Conservation (phyloP, 2,888 invertebrate genomes). For the Hetaerina titia region DNA sequence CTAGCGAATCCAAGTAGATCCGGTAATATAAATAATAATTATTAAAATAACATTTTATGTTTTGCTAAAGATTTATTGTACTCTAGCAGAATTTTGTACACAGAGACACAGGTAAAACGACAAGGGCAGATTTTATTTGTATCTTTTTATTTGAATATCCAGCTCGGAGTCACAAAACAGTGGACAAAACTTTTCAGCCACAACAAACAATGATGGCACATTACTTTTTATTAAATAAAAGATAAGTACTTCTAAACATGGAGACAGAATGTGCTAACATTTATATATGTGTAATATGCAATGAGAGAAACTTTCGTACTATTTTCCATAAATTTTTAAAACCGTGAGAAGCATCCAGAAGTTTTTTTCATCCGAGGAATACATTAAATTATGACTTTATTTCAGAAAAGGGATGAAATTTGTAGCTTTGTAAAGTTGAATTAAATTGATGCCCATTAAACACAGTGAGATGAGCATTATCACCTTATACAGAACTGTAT, state of each 20-base stretch:
- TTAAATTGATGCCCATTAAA: background rate
- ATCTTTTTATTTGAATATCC: constrained; percentile 21
- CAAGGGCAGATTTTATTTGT: constrained; percentile 9
- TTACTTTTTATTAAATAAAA: background rate
- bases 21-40: background rate
- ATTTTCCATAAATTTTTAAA: background rate
- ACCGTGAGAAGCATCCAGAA: background rate
- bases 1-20: too few species aligned
- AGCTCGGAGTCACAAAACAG: background rate
- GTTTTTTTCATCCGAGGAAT: background rate
- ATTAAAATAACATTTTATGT: background rate
- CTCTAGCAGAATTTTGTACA: background rate
- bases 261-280: background rate
- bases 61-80: background rate
- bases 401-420: background rate
- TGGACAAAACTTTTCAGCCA: constrained; percentile 12
- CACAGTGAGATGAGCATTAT: background rate
- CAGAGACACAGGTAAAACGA: constrained; percentile 4
- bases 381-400: background rate
- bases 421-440: background rate
- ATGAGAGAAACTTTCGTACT: background rate
- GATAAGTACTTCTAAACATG: constrained; percentile 5
- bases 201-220: background rate
- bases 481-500: background rate
- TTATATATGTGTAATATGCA: background rate